These are phyloP conservation scores for Haliclystus octoradiatus DNA, from an alignment of 30 jellyfish, hydroid and myxozoan genomes.

Conservation along the genomic window DNA sequence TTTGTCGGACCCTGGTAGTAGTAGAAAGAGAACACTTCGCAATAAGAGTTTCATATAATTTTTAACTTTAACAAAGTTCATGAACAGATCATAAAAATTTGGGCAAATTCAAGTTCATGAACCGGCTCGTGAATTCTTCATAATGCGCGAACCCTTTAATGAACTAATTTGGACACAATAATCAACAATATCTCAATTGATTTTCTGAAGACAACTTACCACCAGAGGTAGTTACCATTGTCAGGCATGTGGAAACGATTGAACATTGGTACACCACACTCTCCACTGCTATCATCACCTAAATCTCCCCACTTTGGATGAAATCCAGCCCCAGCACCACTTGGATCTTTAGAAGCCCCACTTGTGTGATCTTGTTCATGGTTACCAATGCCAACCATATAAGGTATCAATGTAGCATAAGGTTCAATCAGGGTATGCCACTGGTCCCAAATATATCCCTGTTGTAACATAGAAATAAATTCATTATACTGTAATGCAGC, in stretches of 20 bases:
- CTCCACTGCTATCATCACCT: slow-evolving; percentile 77
- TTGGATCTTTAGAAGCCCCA: slow-evolving; percentile 67
- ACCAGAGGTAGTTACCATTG: slow-evolving; percentile 66
- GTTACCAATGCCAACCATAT: slow-evolving; percentile 84
- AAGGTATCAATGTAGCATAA: slow-evolving; percentile 64
- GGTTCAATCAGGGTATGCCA: slow-evolving; percentile 64
- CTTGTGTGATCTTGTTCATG: slow-evolving; percentile 78
- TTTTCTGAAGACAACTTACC: too few relatives aligned
- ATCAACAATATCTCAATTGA: too few relatives aligned
- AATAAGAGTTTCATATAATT: too few relatives aligned
- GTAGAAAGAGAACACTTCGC: too few relatives aligned
- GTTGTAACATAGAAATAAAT: not conserved
- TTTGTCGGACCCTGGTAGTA: too few relatives aligned
- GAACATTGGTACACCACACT: slow-evolving; percentile 86
- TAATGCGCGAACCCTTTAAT: too few relatives aligned
- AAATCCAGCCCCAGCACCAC: slow-evolving; percentile 62
- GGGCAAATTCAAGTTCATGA: too few relatives aligned
- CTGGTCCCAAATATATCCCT: slow-evolving; percentile 91
- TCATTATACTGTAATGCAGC: too few relatives aligned
- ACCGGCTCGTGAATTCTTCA: too few relatives aligned
- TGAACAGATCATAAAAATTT: too few relatives aligned
- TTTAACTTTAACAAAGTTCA: too few relatives aligned
- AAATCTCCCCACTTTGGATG: slow-evolving; percentile 68
- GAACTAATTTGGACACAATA: too few relatives aligned
- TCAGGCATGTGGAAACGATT: slow-evolving; percentile 92